These are phyloP conservation scores for Rhagologus leucostigma DNA, from an alignment of 2,113 vertebrate genomes.

Conservation along the genomic window DNA sequence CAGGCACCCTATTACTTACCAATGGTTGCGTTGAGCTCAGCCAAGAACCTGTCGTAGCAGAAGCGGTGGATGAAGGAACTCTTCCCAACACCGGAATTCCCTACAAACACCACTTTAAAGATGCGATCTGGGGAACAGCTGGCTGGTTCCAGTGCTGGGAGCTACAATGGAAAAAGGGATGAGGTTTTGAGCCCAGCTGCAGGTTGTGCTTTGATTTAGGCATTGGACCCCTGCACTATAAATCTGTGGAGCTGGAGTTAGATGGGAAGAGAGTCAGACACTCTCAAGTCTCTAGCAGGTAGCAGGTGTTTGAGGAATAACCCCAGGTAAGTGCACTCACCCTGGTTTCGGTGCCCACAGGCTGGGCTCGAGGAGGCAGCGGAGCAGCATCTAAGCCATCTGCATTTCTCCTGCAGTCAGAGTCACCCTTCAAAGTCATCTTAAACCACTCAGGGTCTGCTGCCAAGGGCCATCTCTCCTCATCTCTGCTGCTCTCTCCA, in stretches of 20 bases:
- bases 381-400: constrained; percentile 15
- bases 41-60: constrained; percentile 73
- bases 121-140: constrained; percentile 59
- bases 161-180: not conserved
- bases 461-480: not conserved
- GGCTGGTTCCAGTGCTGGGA: constrained; percentile 14
- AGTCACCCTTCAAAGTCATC: not conserved
- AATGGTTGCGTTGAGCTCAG: constrained; percentile 68
- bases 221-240: too few species aligned
- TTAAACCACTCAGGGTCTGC: not conserved
- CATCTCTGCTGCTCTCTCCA: not conserved
- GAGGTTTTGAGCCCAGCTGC: not conserved
- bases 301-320: not conserved
- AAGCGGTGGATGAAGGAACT: constrained; percentile 83
- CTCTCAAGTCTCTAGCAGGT: not conserved
- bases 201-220: not conserved
- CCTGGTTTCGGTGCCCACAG: constrained; percentile 7
- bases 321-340: not conserved
- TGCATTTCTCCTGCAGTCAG: constrained; percentile 19
- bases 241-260: not conserved
- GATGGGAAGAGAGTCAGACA: not conserved
- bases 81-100: constrained; percentile 83
- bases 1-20: constrained; percentile 62
- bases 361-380: constrained; percentile 3
- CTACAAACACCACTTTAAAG: constrained; percentile 86